A percentile compares a stretch with the other conserved stretches of the same genome.
Evolutionary conservation across 2,797 vertebrate species (phyloP).

Genomic region (Amphiprion clarkii): DNA sequence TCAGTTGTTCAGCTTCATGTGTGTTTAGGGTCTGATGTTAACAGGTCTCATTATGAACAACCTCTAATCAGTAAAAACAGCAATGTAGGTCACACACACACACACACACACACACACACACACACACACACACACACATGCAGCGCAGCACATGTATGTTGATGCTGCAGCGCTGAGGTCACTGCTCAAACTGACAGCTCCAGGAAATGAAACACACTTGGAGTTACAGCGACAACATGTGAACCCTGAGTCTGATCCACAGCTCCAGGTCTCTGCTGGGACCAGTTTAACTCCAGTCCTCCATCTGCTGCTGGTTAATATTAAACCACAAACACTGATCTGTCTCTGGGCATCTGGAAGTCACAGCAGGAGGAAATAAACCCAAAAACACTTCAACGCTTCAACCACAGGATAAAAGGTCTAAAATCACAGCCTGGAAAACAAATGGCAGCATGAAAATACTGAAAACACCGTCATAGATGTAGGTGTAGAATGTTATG

Average conservation of each 20-base stretch:
- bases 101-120: slow-evolving; percentile 19
- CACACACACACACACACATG: too few species aligned
- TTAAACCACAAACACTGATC: slow-evolving; percentile 36
- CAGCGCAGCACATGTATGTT: too few species aligned
- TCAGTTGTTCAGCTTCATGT: slow-evolving; percentile 20
- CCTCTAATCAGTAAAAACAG: slow-evolving; percentile 80
- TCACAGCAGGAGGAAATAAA: too few species aligned
- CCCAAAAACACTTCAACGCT: too few species aligned
- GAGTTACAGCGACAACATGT: slow-evolving; percentile 75
- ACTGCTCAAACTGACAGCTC: slow-evolving; percentile 71
- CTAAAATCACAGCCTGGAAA: too few species aligned
- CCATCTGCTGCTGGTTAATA: slow-evolving; percentile 71
- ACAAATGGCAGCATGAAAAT: too few species aligned
- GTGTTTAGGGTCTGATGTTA: slow-evolving; percentile 58
- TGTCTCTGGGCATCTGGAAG: too few species aligned
- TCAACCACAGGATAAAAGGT: too few species aligned
- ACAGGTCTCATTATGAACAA: slow-evolving; percentile 71
- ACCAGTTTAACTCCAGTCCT: slow-evolving; percentile 9
- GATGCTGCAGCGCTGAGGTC: slow-evolving; percentile 63
- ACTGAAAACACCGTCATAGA: too few species aligned
- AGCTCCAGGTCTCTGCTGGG: too few species aligned
- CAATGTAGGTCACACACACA: slow-evolving; percentile 59
- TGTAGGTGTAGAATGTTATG: too few species aligned
- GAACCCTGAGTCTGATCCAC: slow-evolving; percentile 60
- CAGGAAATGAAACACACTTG: slow-evolving; percentile 83